phyloP scores from a whole-genome alignment of 2,888 invertebrate species.

The Pyrrhia umbra region DNA sequence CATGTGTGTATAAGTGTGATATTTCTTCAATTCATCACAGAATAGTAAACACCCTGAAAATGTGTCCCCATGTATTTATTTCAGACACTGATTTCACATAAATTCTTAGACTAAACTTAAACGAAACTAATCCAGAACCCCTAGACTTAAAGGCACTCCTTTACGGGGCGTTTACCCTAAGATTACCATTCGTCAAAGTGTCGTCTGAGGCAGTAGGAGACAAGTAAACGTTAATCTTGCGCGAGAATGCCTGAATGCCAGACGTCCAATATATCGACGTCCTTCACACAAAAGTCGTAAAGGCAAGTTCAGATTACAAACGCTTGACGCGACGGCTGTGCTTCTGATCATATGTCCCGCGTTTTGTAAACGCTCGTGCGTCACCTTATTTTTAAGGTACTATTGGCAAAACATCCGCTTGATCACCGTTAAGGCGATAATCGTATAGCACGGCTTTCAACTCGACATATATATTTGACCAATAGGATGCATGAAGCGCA shows the following conservation, averaged over 20 bases:
- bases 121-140: slow-evolving; percentile 10
- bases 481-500: too few species aligned
- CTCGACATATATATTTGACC: too few species aligned
- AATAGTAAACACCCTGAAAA: too few species aligned
- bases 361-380: not conserved
- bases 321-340: slow-evolving; percentile 4
- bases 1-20: too few species aligned
- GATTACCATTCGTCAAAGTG: slow-evolving; percentile 46
- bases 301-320: slow-evolving; percentile 37
- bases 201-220: slow-evolving; percentile 34
- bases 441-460: too few species aligned
- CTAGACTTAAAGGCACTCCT: not conserved
- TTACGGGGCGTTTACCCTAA: slow-evolving; percentile 15
- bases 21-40: too few species aligned
- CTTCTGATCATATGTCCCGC: not conserved
- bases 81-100: not conserved
- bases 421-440: too few species aligned
- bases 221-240: slow-evolving; percentile 47
- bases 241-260: slow-evolving; percentile 28
- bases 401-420: too few species aligned
- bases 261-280: slow-evolving; percentile 44
- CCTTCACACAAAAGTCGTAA: slow-evolving; percentile 25
- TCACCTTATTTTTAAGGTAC: too few species aligned
- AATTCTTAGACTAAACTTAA: not conserved
- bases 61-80: not conserved